Evolutionary conservation across 2,888 invertebrate genomes (phyloP).

Genomic region (Protula sp.): DNA sequence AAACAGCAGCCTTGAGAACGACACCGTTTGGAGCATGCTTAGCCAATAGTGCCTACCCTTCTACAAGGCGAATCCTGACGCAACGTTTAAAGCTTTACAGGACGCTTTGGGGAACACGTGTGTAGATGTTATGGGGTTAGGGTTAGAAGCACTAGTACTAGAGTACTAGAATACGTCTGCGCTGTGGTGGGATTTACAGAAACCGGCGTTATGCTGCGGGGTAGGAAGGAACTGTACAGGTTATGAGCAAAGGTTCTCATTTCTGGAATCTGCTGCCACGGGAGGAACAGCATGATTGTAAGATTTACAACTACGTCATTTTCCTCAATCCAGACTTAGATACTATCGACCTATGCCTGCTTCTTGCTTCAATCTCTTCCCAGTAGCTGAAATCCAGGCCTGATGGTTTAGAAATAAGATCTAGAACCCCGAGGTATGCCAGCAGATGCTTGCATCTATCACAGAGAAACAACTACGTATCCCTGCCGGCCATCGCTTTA

Average conservation of each 20-base stretch:
- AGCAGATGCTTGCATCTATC: not conserved
- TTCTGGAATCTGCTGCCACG: not conserved
- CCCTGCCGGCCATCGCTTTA: not conserved
- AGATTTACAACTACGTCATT: not conserved
- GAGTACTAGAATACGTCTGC: not conserved
- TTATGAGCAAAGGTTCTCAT: not conserved
- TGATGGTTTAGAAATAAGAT: not conserved
- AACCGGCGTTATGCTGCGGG: not conserved
- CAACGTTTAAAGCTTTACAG: no score
- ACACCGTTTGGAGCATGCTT: not conserved
- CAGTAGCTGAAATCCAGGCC: not conserved
- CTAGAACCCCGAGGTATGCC: not conserved
- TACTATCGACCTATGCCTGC: not conserved
- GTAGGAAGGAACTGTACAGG: not conserved
- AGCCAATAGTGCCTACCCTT: no score
- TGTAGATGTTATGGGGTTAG: not conserved
- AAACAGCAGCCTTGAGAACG: not conserved
- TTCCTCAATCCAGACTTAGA: not conserved
- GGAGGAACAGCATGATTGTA: not conserved
- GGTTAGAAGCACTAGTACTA: not conserved
- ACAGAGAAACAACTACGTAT: not conserved
- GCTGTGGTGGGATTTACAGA: no score
- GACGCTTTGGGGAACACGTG: not conserved
- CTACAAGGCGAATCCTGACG: not conserved
- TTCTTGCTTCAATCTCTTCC: not conserved